Conservation (phyloP, 2,888 invertebrate genomes). For the Metopia argyrocephala region DNA sequence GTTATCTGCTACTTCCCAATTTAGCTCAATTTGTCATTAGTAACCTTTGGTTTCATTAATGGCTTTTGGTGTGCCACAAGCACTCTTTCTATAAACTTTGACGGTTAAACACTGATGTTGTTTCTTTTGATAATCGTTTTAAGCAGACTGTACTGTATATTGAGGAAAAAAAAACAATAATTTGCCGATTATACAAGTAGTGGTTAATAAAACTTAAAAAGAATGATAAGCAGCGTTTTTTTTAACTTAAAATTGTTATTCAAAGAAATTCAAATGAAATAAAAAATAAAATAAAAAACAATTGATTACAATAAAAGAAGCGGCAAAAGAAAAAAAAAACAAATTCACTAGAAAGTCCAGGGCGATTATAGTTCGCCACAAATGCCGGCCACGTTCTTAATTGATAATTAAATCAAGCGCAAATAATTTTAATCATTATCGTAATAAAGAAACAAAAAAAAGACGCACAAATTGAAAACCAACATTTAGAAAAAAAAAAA, state of each 20-base stretch:
- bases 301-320: conserved; percentile 35
- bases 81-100: too few species aligned
- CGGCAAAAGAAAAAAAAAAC: conserved; percentile 16
- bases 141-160: too few species aligned
- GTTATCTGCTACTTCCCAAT: too few species aligned
- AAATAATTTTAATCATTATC: conserved; percentile 67
- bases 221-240: not conserved
- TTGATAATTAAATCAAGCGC: conserved; percentile 71
- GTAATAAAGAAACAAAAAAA: conserved; percentile 56
- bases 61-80: too few species aligned
- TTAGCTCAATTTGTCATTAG: too few species aligned
- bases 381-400: conserved; percentile 75
- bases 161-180: too few species aligned
- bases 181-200: not conserved
- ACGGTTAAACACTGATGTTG: too few species aligned
- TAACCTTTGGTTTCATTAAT: too few species aligned
- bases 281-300: conserved; percentile 25
- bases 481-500: conserved; percentile 40
- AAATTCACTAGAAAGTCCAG: not conserved
- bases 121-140: too few species aligned
- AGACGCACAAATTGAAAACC: too few species aligned
- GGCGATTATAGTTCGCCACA: conserved; percentile 29
- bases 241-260: conserved; percentile 32
- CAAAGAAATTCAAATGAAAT: conserved; percentile 43
- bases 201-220: not conserved